These are phyloP conservation scores for Diplogasteroides magnus DNA, from an alignment of 1,140 invertebrate species.

Conservation along the genomic window DNA sequence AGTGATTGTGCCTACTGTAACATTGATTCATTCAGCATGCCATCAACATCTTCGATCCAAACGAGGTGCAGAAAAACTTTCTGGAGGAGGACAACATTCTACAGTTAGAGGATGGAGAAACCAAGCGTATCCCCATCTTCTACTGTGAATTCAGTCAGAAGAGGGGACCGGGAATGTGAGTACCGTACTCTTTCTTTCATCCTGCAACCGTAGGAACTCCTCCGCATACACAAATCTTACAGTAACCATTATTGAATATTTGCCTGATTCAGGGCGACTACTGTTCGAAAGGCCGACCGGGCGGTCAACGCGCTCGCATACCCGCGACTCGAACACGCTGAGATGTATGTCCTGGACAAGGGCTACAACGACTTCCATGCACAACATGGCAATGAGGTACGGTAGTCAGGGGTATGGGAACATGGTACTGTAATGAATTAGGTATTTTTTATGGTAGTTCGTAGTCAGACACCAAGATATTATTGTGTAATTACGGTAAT, in stretches of 20 bases:
- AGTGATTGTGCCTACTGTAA: not conserved
- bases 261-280: conserved; percentile 66
- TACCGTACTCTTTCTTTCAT: not conserved
- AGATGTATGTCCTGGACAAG: conserved; percentile 84
- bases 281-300: conserved; percentile 76
- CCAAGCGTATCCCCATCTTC: conserved; percentile 72
- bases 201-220: not conserved
- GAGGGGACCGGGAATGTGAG: conserved; percentile 78
- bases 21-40: not conserved
- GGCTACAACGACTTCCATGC: conserved; percentile 82
- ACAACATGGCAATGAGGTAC: not conserved
- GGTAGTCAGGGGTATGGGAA: conserved; percentile 1
- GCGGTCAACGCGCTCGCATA: conserved; percentile 75
- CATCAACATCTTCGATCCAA: too few relatives aligned
- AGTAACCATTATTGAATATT: not conserved
- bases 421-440: not conserved
- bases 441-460: not conserved
- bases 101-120: not conserved
- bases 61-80: too few relatives aligned
- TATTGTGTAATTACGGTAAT: not conserved
- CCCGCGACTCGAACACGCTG: conserved; percentile 80
- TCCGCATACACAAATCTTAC: not conserved
- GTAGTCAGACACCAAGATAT: not conserved
- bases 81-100: too few relatives aligned
- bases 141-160: conserved; percentile 96